These are phyloP conservation scores for Anastrepha obliqua DNA, from an alignment of 1,140 invertebrate genomes.

Conservation along the genomic window DNA sequence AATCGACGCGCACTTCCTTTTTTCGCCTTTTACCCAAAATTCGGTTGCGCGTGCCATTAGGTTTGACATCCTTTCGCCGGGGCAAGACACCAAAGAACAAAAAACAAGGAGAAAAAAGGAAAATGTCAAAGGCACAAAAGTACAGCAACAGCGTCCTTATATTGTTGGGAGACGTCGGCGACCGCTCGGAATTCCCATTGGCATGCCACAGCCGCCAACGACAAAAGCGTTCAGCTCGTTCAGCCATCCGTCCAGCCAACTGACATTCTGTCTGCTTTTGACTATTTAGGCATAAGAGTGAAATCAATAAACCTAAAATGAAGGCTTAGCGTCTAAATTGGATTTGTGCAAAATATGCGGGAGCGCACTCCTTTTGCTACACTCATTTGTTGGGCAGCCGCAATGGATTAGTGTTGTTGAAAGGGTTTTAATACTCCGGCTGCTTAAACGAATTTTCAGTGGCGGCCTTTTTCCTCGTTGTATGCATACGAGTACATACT, in stretches of 20 bases:
- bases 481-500: background rate
- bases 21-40: background rate
- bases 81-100: background rate
- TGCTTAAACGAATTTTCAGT: conserved; percentile 10
- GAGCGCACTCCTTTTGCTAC: background rate
- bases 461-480: background rate
- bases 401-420: conserved; percentile 37
- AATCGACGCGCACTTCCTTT: background rate
- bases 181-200: conserved; percentile 39
- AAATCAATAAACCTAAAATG: conserved; percentile 54
- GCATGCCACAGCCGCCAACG: background rate
- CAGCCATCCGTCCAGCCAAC: background rate
- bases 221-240: background rate
- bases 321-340: conserved; percentile 69
- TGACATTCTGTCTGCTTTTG: background rate
- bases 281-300: conserved; percentile 31
- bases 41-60: background rate
- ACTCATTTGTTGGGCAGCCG: background rate
- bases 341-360: conserved; percentile 61
- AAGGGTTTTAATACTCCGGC: background rate
- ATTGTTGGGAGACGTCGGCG: background rate
- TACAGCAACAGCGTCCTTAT: too few species aligned
- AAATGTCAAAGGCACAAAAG: conserved; percentile 19
- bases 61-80: background rate
- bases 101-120: background rate